Base-by-base conservation (phyloP, 2,797 vertebrate genomes). In the Rhabdophis nuchalis region DNA sequence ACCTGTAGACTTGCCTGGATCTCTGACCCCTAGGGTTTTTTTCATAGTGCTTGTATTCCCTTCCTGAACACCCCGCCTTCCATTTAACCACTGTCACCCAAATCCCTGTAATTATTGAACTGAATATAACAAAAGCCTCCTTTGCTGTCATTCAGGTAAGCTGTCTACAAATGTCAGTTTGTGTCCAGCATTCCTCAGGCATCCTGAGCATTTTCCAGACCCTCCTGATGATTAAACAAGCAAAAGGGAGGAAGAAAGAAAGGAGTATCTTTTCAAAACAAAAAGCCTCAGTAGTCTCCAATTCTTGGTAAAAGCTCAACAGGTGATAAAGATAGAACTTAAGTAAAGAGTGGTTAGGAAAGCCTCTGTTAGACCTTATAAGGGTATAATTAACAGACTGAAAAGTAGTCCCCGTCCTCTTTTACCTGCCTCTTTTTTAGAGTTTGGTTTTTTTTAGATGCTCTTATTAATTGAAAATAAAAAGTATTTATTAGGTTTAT, bases 311-410 rank as follows among this genome's bases (percentile, higher is more conserved):
- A 97, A 95, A 96, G 97, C 97, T 98, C 97, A 97, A 64, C 96
- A 97, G 97, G 97, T 98, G 97, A 97, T 96, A 92, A 85, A 89
- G 94, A 85, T 91, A 96, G 95, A 96, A 93, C 32, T 93, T 94
- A 96, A 95, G 61, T n/a, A 85, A 94, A 95, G 92, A 93, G 93
- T 96, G 94, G 92, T 94, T 95, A 94, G 92, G 94, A 94, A 97
- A 96, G 95, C 95, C 96, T 96, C 97, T 96, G 96, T 97, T 97
- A 97, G 93, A 96, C 95, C 90, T 92, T 96, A 95, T 96, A 95
- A 97, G 97, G 96, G 96, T 96, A 86, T 96, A 97, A 96, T 98
- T 97, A 97, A 93, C 27, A 85, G 94, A 96, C 94, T 96, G 96
- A 97, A 96, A 96, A 96, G 94, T 94, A 96, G 96, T 96, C 93